phyloP scores from a whole-genome alignment of 2,113 vertebrate species.

The Notiomystis cincta region DNA sequence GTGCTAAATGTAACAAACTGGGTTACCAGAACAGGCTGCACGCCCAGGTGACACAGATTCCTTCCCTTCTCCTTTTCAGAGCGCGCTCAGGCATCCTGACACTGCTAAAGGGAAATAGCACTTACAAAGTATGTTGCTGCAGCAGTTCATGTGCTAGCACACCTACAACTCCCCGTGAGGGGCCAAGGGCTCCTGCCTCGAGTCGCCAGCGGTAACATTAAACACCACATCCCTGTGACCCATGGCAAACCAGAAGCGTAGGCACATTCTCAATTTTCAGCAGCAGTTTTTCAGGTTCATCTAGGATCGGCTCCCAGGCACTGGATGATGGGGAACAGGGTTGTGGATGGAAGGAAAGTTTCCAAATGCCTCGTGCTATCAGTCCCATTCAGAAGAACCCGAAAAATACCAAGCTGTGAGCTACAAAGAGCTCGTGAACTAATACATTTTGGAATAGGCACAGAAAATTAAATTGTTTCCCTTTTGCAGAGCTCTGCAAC shows the following conservation, averaged over 20 bases:
- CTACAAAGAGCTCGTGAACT: background rate
- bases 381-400: background rate
- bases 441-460: background rate
- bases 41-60: background rate
- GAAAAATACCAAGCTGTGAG: background rate
- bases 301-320: background rate
- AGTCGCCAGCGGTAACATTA: background rate
- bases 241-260: accelerated
- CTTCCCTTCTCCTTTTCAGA: background rate
- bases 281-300: background rate
- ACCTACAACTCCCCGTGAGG: background rate
- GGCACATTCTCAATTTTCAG: background rate
- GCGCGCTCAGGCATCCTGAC: background rate
- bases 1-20: background rate
- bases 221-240: background rate
- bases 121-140: background rate
- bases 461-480: background rate
- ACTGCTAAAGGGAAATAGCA: accelerated
- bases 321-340: background rate
- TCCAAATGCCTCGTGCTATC: background rate
- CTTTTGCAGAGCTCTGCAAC: background rate
- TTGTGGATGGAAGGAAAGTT: background rate
- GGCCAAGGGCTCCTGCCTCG: background rate
- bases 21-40: background rate
- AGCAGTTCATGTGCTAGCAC: background rate